Conservation (phyloP, 2,113 vertebrate genomes). For the Petrocephalus zakoni region DNA sequence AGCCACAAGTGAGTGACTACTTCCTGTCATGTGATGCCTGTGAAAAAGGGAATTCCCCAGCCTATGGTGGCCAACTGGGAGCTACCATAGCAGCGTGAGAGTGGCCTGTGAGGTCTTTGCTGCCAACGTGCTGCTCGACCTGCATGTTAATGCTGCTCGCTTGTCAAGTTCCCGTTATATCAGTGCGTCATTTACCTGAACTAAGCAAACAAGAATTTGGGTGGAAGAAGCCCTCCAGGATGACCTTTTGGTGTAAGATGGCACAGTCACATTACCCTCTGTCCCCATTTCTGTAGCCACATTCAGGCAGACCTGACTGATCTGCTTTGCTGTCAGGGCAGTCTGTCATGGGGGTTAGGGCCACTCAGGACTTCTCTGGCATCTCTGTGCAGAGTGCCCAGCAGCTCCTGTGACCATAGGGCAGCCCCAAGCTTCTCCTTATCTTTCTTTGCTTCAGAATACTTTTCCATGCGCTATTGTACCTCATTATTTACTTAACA, state of each 20-base stretch:
- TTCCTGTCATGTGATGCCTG: slow-evolving; percentile 34
- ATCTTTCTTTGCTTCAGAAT: neutral
- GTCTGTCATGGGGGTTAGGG: neutral
- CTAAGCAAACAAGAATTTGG: neutral
- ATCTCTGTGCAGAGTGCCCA: neutral
- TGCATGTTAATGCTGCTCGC: neutral
- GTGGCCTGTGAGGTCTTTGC: neutral
- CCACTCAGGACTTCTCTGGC: neutral
- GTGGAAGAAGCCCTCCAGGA: neutral
- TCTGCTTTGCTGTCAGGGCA: neutral
- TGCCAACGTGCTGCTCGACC: neutral
- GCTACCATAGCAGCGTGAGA: neutral
- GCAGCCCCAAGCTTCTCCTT: neutral
- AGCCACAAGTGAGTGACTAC: slow-evolving; percentile 26
- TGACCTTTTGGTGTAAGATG: neutral
- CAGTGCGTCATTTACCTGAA: neutral
- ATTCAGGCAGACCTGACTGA: neutral
- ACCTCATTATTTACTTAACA: neutral
- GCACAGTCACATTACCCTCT: neutral
- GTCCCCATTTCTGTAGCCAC: neutral
- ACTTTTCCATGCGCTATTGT: neutral
- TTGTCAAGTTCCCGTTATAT: neutral
- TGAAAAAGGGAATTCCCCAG: slow-evolving; percentile 9
- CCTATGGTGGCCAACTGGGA: neutral
- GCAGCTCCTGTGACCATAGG: neutral